phyloP scores from a whole-genome alignment of 2,113 vertebrate species.

The Chionodraco myersi region DNA sequence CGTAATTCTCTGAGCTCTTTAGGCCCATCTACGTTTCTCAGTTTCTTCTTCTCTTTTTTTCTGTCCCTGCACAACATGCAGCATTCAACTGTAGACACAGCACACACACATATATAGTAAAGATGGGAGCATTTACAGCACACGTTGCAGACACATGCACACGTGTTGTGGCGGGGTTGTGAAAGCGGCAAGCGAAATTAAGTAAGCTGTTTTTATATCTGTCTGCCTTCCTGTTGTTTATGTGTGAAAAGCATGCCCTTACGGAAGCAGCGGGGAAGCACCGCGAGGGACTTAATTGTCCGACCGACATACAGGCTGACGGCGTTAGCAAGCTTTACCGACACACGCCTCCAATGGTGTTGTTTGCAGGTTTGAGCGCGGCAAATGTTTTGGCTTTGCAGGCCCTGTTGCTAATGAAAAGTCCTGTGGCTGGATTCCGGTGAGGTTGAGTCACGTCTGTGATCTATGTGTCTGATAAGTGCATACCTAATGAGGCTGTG shows the following conservation, averaged over 20 bases:
- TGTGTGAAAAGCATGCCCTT: conserved; percentile 59
- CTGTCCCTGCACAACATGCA: conserved; percentile 12
- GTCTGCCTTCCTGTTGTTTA: conserved; percentile 76
- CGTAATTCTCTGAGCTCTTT: conserved; percentile 82
- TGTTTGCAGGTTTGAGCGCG: conserved; percentile 71
- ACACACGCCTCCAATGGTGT: conserved; percentile 38
- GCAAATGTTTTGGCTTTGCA: conserved; percentile 72
- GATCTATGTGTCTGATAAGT: conserved; percentile 99
- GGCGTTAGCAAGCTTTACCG: conserved; percentile 26
- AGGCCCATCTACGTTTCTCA: conserved; percentile 16
- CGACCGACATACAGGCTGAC: conserved; percentile 26
- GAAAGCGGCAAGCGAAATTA: conserved; percentile 51
- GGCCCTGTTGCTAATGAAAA: conserved; percentile 91
- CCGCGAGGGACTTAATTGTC: conserved; percentile 51
- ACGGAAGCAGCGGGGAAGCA: conserved; percentile 38
- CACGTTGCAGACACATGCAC: conserved; percentile 40
- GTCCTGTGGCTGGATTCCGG: conserved; percentile 95
- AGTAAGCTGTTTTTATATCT: conserved; percentile 52
- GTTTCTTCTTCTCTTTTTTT: conserved; percentile 34
- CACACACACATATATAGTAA: conserved; percentile 17
- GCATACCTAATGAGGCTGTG: conserved; percentile 98
- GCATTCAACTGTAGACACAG: not conserved
- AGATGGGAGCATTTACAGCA: conserved; percentile 20
- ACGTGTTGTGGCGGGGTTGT: conserved; percentile 33
- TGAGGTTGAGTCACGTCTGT: conserved; percentile 97